A percentile compares a stretch with the other conserved stretches of the same genome.
These are phyloP conservation scores for Rhyzopertha dominica DNA, from an alignment of 1,140 invertebrate genomes.

Conservation along the genomic window DNA sequence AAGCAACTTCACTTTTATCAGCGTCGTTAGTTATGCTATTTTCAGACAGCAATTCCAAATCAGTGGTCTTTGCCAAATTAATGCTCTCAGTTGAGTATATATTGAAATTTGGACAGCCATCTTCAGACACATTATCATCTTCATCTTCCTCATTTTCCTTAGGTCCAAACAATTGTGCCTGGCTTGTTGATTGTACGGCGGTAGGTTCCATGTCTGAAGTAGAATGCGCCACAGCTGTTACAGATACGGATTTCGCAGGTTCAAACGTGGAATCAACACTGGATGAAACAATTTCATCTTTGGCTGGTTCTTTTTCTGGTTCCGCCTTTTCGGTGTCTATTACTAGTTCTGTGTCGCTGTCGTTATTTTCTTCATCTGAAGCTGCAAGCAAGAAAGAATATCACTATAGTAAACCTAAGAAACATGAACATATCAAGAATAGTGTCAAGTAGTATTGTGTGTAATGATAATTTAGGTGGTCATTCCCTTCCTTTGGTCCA, in stretches of 20 bases:
- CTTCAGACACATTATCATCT: constrained; percentile 57
- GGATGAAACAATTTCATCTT: constrained; percentile 11
- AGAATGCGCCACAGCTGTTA: constrained; percentile 6
- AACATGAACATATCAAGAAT: no score
- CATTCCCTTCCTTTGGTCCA: no score
- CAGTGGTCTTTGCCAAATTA: constrained; percentile 59
- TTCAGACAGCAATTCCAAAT: constrained; percentile 44
- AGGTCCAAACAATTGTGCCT: constrained; percentile 13
- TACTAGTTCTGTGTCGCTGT: constrained; percentile 59
- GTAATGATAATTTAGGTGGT: no score
- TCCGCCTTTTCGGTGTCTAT: constrained; percentile 55
- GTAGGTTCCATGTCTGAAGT: constrained; percentile 17
- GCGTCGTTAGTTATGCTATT: constrained; percentile 29
- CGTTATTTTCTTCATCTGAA: constrained; percentile 51
- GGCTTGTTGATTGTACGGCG: constrained; percentile 21
- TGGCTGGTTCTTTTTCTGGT: constrained; percentile 14
- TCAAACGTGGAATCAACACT: constrained; percentile 1
- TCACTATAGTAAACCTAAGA: no score
- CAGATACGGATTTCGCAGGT: constrained; percentile 1
- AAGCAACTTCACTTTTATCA: constrained; percentile 25
- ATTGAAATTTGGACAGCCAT: constrained; percentile 76
- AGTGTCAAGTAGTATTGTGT: no score
- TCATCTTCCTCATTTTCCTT: constrained; percentile 32
- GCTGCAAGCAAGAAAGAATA: no score
- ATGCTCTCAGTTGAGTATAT: constrained; percentile 76